These are phyloP conservation scores for Tipula vernalis DNA, from an alignment of 2,888 invertebrate species.

Conservation along the genomic window DNA sequence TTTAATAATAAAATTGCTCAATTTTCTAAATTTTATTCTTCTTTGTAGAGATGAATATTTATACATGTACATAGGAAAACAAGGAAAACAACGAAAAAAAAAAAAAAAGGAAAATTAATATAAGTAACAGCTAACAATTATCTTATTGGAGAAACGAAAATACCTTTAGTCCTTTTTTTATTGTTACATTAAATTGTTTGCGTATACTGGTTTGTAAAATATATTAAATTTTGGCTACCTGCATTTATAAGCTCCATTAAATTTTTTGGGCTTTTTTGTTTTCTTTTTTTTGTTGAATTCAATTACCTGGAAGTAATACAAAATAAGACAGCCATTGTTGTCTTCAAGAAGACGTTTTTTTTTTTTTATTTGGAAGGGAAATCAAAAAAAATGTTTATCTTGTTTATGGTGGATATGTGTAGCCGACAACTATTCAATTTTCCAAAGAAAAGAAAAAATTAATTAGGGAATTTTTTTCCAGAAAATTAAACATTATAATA, in stretches of 20 bases:
- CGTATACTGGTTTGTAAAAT: neutral
- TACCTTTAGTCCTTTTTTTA: neutral
- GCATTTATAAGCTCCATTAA: neutral
- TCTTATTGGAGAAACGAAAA: neutral
- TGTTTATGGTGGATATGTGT: neutral
- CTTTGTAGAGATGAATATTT: neutral
- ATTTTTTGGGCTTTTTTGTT: neutral
- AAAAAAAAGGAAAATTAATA: neutral
- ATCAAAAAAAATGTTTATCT: neutral
- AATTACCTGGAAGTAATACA: neutral
- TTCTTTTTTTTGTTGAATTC: neutral
- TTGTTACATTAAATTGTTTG: neutral
- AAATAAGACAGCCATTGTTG: neutral
- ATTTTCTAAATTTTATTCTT: neutral
- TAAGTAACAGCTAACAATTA: neutral
- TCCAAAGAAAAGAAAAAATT: neutral
- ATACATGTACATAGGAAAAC: neutral
- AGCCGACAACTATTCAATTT: neutral
- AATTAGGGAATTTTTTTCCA: neutral
- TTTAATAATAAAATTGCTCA: neutral
- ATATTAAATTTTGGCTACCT: neutral
- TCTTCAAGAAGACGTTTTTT: neutral
- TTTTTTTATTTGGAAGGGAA: neutral
- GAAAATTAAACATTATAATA: neutral
- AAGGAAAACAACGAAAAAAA: neutral